A percentile compares a stretch with the other conserved stretches of the same genome.
Evolutionary conservation across 2,797 vertebrate genomes (phyloP).

Genomic region (Urocyon cinereoargenteus): DNA sequence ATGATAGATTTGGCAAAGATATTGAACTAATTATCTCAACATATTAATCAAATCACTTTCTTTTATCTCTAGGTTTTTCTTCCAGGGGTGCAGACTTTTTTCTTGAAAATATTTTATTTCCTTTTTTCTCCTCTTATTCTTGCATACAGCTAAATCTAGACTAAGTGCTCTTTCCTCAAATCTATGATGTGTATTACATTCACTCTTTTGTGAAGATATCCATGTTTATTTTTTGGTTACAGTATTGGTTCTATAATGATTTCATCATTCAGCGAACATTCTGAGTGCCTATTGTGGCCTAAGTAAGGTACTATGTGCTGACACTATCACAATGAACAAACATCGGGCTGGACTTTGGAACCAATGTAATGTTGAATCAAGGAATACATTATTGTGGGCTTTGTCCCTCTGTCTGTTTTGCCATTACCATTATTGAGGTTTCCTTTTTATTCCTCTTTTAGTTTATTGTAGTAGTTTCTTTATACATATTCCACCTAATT

Average conservation of each 20-base stretch:
- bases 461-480: not conserved
- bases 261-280: not conserved
- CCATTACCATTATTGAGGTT: not conserved
- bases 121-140: not conserved
- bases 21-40: not conserved
- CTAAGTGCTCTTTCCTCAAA: not conserved
- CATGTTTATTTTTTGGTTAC: not conserved
- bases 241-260: not conserved
- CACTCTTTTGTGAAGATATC: not conserved
- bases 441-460: not conserved
- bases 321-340: not conserved
- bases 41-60: not conserved
- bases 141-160: not conserved
- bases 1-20: not conserved
- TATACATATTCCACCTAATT: not conserved
- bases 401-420: not conserved
- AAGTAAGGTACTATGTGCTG: not conserved
- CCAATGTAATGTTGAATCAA: not conserved
- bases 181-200: not conserved
- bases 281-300: rapidly evolving
- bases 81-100: not conserved
- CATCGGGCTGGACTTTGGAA: not conserved
- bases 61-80: not conserved
- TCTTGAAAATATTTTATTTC: not conserved
- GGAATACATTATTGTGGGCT: not conserved